Evolutionary conservation across 1,140 invertebrate genomes (phyloP), one percentile per base, ranked within the genome.

Genomic region (Dufourea novaeangliae): DNA sequence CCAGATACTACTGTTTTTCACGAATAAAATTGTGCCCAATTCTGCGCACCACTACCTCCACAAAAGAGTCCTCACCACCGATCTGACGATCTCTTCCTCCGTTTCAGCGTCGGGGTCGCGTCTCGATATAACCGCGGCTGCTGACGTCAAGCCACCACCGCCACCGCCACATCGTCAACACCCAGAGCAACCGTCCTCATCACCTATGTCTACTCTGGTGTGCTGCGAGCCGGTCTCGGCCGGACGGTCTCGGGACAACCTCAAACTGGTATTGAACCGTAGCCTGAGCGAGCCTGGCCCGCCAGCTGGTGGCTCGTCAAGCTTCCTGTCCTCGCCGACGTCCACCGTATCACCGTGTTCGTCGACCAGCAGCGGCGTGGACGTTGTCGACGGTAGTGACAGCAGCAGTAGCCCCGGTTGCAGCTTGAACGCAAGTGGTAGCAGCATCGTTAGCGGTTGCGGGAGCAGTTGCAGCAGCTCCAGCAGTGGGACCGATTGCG

Each of bases 211-310:
- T 84, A 91, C 91, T 86, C 83, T 92, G 62, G 91, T 93, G 80
- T 93, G 93, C 86, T 90, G 93, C 88, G 92, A 93, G 88, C 87
- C 89, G 75, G 91, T 92, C 68, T 89, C 90, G 85, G 90, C 89
- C 59, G 91, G 90, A 63, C 90, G 93, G 61, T 88, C 93, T 70
- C 90, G 94, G 68, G 93, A 94, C 83, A 93, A 94, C 67, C 92
- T 95, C 71, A 94, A 93, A 79, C 91, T 95, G 78, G 92, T 93
- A 72, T 87, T 95, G 79, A 94, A 94, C 86, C 91, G 94, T 63
- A 94, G 94, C 82, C 88, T 94, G 77, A 94, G 94, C 88, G 93
- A 95, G 88, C 94, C 95, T 27, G 93, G 94, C 20, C 93, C 93
- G 52, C 87, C 91, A 89, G 66, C 63, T 29, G 62, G 44, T 56